phyloP scores from a whole-genome alignment of 2,113 vertebrate genomes.

The Sialia sialis region DNA sequence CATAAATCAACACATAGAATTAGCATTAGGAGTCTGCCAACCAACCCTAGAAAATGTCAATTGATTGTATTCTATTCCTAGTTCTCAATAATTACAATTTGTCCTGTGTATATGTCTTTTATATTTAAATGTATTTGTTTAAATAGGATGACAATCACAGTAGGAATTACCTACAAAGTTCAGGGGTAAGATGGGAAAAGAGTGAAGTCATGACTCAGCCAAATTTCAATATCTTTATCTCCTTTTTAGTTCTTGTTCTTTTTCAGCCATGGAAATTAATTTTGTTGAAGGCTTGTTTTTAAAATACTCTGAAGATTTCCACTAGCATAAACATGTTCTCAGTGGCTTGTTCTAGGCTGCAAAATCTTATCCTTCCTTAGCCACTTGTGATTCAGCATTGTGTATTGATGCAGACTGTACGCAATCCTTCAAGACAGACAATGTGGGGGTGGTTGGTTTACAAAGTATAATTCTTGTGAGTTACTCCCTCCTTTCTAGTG shows the following conservation, averaged over 20 bases:
- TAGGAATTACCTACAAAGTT: not conserved
- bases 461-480: not conserved
- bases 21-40: not conserved
- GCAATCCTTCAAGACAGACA: not conserved
- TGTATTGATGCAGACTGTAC: not conserved
- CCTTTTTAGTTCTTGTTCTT: not conserved
- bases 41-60: not conserved
- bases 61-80: not conserved
- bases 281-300: not conserved
- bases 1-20: slow-evolving; percentile 40
- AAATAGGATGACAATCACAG: not conserved
- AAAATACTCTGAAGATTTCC: not conserved
- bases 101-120: not conserved
- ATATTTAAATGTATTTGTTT: not conserved
- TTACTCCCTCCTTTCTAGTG: not conserved
- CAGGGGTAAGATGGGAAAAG: not conserved
- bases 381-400: not conserved
- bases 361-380: not conserved
- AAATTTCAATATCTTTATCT: not conserved
- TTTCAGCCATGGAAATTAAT: not conserved
- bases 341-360: not conserved
- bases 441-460: not conserved
- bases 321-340: not conserved
- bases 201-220: not conserved
- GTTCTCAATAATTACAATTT: not conserved